Percentiles rank a stretch among this genome's conserved stretches.
These are phyloP conservation scores for Monochamus alternatus DNA, from an alignment of 2,888 invertebrate genomes.

Conservation along the genomic window DNA sequence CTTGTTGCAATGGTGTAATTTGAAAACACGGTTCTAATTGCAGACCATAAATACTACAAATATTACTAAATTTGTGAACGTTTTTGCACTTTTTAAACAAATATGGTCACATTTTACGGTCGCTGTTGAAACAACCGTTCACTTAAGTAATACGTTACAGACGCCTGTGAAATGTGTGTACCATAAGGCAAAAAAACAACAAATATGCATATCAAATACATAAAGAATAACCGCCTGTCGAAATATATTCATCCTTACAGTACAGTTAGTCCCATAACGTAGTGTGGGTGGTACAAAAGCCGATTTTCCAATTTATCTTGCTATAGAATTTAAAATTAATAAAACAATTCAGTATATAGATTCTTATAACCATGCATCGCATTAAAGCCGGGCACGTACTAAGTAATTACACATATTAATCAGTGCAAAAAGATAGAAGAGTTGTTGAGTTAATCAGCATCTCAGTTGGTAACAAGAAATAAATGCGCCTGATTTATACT, in stretches of 20 bases:
- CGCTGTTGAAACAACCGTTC: not conserved
- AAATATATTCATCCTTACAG: not conserved
- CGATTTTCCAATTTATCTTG: constrained; percentile 16
- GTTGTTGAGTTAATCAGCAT: constrained; percentile 57
- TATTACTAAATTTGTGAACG: no score
- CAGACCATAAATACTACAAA: no score
- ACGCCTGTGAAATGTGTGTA: not conserved
- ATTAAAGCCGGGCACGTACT: constrained; percentile 52
- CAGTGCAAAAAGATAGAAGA: constrained; percentile 54
- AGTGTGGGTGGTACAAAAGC: constrained; percentile 11
- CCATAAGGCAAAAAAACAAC: not conserved
- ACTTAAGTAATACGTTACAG: not conserved
- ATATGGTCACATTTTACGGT: no score
- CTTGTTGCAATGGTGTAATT: no score
- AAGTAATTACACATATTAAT: constrained; percentile 58
- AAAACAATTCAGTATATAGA: constrained; percentile 48
- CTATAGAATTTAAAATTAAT: constrained; percentile 36
- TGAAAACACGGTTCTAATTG: no score
- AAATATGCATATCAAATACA: not conserved
- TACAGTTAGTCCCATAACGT: not conserved
- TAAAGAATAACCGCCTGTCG: not conserved
- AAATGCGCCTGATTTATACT: constrained; percentile 48
- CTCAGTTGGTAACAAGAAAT: constrained; percentile 57
- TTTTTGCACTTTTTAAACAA: no score
- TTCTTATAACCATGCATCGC: constrained; percentile 49